phyloP scores from a whole-genome alignment of 2,797 vertebrate genomes.

The Acridotheres tristis region DNA sequence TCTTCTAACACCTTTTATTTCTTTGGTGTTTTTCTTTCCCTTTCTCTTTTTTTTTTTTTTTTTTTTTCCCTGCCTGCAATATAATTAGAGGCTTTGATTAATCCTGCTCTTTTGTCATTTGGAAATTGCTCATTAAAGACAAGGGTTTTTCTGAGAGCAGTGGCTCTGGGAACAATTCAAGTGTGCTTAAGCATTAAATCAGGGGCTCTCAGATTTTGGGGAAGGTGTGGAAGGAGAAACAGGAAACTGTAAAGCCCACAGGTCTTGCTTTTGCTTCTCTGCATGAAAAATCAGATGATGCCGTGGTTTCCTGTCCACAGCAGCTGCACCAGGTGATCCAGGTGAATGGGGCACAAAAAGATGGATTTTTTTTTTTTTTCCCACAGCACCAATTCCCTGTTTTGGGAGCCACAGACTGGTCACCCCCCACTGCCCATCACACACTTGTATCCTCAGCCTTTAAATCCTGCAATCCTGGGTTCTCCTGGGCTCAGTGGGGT shows the following conservation, averaged over 20 bases:
- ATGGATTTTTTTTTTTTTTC: background rate
- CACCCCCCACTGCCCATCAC: background rate
- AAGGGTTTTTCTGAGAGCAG: slow-evolving; percentile 55
- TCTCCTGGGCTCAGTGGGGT: background rate
- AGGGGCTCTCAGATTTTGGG: background rate
- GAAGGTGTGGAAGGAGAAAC: background rate
- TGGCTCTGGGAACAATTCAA: slow-evolving; percentile 47
- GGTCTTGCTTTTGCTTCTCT: background rate
- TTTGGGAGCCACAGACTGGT: background rate
- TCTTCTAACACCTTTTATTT: background rate
- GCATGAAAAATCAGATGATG: background rate
- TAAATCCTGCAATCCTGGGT: fast-evolving
- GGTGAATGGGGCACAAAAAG: background rate
- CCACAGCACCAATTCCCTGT: background rate
- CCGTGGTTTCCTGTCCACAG: background rate
- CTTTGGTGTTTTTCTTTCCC: background rate
- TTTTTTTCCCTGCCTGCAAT: background rate
- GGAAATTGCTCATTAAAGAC: slow-evolving; percentile 68
- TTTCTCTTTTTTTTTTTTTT: too few relatives aligned
- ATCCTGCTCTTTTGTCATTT: slow-evolving; percentile 62
- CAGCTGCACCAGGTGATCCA: background rate
- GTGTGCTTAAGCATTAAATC: slow-evolving; percentile 54
- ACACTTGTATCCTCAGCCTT: fast-evolving
- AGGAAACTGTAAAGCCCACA: background rate
- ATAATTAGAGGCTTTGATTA: slow-evolving; percentile 72